Base-by-base conservation (phyloP, 2,888 invertebrate genomes). In the Aporophyla nigra region DNA sequence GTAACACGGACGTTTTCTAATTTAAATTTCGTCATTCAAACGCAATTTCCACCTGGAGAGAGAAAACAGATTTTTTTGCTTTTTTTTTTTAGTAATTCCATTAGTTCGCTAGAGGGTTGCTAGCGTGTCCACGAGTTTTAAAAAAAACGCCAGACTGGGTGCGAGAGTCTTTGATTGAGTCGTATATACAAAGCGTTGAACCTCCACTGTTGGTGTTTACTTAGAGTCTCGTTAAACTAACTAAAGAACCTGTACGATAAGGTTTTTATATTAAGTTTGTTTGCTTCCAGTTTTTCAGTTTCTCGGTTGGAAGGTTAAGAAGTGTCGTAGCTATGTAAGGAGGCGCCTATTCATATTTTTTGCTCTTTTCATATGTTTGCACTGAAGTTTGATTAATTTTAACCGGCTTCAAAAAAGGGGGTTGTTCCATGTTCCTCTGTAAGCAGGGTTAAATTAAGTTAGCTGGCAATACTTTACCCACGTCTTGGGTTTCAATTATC, bases 211-310 rank as follows among this genome's bases (percentile, higher is more conserved):
- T 79, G 74, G 72, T 92, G 89, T 91, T 92, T 91, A 86, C 88
- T 82, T 79, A 76, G 80, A 86, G 79, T 86, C 90, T 90, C 89
- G 90, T 92, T 92, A 90, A 90, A 90, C 88, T 88, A 90, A 90
- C 89, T 90, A 85, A 87, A 89, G 89, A 88, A 87, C 83, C 76
- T 81, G 76, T 62, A 62, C 63, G 71, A 62, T 56, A 65, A 54
- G 43, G 54, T 66, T 76, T 82, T 74, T 71, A 19, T 68, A 46
- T 66, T 56, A 66, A 65, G 33, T 49, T 54, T 43, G 43, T 69
- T 75, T 72, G 14, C 19, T n/a, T 4, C 43, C 40, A 51, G 71
- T 69, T 33, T 33, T 33, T 33, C 33, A 33, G 33, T 33, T 33
- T 1, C 59, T 69, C 49, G 24, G 49, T 58, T 59, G 63, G 43